phyloP scores from a whole-genome alignment of 2,888 invertebrate species.

The Nomada fucata region DNA sequence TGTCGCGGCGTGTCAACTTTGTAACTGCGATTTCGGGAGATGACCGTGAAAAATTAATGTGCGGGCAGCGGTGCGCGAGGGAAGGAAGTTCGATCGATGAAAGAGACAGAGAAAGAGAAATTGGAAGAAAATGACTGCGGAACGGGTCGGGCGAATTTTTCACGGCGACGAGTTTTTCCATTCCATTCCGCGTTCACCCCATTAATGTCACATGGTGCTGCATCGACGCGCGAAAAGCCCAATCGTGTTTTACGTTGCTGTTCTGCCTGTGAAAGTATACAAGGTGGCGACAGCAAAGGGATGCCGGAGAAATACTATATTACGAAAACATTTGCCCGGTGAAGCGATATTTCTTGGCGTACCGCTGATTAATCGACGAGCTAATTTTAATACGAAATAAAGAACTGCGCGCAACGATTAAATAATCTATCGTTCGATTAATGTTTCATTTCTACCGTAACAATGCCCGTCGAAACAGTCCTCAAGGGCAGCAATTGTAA shows the following conservation, averaged over 20 bases:
- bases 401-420: no score
- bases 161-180: conserved; percentile 42
- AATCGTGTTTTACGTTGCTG: conserved; percentile 71
- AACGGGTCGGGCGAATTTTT: conserved; percentile 52
- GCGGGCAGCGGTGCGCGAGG: neutral
- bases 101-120: conserved; percentile 9
- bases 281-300: neutral
- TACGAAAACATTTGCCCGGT: no score
- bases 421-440: no score
- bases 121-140: conserved; percentile 22
- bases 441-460: no score
- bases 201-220: conserved; percentile 66
- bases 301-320: neutral
- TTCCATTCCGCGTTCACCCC: conserved; percentile 55
- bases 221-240: conserved; percentile 63
- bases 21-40: neutral
- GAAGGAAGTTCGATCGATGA: conserved; percentile 13
- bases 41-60: conserved; percentile 27
- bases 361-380: no score
- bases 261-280: conserved; percentile 5
- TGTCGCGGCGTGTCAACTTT: neutral
- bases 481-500: no score
- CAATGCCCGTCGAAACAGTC: no score
- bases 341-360: no score
- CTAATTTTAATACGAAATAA: no score